Conservation (phyloP, 2,113 vertebrate genomes). For the Fregata magnificens region DNA sequence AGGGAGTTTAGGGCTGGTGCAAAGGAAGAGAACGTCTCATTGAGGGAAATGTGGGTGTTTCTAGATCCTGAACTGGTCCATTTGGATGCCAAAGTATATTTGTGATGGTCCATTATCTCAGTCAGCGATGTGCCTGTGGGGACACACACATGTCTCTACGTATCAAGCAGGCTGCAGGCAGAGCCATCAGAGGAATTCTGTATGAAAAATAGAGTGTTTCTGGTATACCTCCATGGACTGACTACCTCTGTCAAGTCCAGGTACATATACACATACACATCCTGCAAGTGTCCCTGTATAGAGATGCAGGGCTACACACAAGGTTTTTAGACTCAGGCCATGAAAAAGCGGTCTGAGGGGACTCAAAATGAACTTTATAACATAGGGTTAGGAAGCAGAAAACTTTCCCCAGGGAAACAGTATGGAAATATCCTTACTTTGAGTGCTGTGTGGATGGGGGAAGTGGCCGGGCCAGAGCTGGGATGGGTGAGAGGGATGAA, state of each 20-base stretch:
- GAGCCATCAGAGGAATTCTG: neutral
- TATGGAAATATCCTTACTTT: neutral
- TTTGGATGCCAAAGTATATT: neutral
- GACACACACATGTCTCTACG: too few relatives aligned
- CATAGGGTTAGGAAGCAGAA: neutral
- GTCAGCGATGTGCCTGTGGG: rapidly evolving
- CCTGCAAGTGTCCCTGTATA: neutral
- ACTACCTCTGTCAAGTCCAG: neutral
- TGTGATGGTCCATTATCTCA: neutral
- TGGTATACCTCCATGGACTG: neutral
- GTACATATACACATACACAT: neutral
- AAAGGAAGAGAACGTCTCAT: neutral
- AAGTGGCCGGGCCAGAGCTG: neutral
- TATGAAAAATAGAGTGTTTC: neutral
- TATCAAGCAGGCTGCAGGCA: neutral
- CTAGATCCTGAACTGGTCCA: neutral
- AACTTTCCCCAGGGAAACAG: neutral
- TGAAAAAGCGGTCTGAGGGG: neutral
- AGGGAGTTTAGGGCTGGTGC: too few relatives aligned
- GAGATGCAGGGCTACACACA: neutral
- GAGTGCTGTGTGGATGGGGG: neutral
- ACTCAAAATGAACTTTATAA: neutral
- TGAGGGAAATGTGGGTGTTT: neutral
- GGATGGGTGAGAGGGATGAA: neutral
- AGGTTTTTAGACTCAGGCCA: neutral